Evolutionary conservation across 2,797 vertebrate genomes (phyloP).

Genomic region (Lutjanus campechanus): DNA sequence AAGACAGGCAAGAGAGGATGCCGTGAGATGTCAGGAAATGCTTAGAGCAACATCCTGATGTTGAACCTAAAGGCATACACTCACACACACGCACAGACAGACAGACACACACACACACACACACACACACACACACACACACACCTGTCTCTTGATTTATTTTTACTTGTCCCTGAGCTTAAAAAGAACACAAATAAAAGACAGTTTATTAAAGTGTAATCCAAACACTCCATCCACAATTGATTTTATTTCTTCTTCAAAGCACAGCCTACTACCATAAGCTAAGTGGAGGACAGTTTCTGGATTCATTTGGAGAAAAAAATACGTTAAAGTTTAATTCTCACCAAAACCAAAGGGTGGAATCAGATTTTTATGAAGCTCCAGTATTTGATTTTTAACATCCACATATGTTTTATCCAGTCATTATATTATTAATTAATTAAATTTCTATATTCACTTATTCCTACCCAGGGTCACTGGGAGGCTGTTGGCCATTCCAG

Average conservation of each 20-base stretch:
- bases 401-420: slow-evolving; percentile 39
- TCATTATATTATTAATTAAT: slow-evolving; percentile 56
- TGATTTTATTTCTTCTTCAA: slow-evolving; percentile 6
- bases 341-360: slow-evolving; percentile 4
- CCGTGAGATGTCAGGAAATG: slow-evolving; percentile 62
- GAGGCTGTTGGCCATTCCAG: slow-evolving; percentile 26
- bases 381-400: slow-evolving; percentile 40
- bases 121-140: neutral
- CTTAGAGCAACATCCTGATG: slow-evolving; percentile 57
- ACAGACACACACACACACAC: slow-evolving; percentile 4
- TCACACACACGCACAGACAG: neutral
- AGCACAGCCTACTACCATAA: neutral
- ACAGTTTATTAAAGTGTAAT: neutral
- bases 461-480: slow-evolving; percentile 44
- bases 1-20: slow-evolving; percentile 51
- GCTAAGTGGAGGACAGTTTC: neutral
- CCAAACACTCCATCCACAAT: neutral
- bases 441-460: slow-evolving; percentile 51
- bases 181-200: neutral
- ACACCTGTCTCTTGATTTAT: slow-evolving; percentile 13
- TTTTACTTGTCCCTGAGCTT: slow-evolving; percentile 12
- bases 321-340: slow-evolving; percentile 16
- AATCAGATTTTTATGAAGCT: slow-evolving; percentile 25
- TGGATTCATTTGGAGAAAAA: neutral
- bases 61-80: slow-evolving; percentile 36